Evolutionary conservation across 1,140 invertebrate genomes (phyloP), one percentile per base, ranked within the genome.

Genomic region (silkworm (Bombyx mori)): DNA sequence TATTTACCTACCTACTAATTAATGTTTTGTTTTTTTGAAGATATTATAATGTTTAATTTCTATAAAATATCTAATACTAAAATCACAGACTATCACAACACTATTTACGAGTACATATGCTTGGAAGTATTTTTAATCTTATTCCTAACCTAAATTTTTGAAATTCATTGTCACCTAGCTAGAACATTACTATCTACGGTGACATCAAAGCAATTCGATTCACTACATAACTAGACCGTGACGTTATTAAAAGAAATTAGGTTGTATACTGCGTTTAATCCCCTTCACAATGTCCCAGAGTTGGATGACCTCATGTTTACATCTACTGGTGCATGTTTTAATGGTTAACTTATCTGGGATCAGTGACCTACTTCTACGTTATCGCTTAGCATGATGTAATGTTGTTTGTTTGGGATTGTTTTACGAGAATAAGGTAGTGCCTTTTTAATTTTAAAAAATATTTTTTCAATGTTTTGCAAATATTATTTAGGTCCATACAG

Each of bases 241-340:
- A 80, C 77, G 77, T 74, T 66, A 81, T 78, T 81, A 75, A 75
- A 73, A 68, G 71, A 82, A 84, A 84, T 82, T 82, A 60, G 79
- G 77, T 81, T 75, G 26, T 35, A 35, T 35, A 68, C 62, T 64
- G 57, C 65, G 66, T 69, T 65, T 71, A 63, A 73, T 74, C 70
- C 68, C 68, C 63, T 56, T 57, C 54, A 6, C 10, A 68, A 60
- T 58, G 56, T 59, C 63, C 54, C 54, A 9, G 8, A 66, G 61
- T 58, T 61, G 60, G 63, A 52, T 65, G 69, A 68, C 63, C 66
- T 75, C 52, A 47, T 47, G 49, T n/a, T 8, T 18, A 18, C 49
- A 54, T 35, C 35, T 43, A 44, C 52, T n/a, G 8, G 9, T 54
- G 3, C 22, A 35, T 8, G 18, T 42, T 43, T 42, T 9, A n/a